phyloP scores from a whole-genome alignment of 2,888 invertebrate species.

The Metalampra italica region DNA sequence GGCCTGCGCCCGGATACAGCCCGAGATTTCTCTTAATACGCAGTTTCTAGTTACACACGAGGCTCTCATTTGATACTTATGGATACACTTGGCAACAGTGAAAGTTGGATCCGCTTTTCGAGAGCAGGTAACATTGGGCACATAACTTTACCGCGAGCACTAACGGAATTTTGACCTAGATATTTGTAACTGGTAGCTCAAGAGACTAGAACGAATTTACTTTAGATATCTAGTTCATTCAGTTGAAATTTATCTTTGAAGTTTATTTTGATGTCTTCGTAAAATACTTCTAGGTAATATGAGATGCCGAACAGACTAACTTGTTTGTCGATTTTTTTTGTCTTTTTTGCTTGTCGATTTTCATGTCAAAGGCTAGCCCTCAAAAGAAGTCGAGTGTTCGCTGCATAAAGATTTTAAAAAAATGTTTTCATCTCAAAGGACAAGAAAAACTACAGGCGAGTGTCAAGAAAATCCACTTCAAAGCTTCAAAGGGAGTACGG shows the following conservation, averaged over 20 bases:
- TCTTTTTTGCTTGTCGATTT: conserved; percentile 21
- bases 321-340: background rate
- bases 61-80: conserved; percentile 41
- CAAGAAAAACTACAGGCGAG: conserved; percentile 48
- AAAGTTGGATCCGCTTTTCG: conserved; percentile 37
- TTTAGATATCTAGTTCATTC: background rate
- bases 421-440: conserved; percentile 55
- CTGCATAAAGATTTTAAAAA: conserved; percentile 24
- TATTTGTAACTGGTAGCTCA: conserved; percentile 9
- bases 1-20: conserved; percentile 56
- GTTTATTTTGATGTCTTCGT: background rate
- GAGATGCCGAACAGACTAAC: conserved; percentile 4
- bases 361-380: conserved; percentile 34
- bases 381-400: conserved; percentile 16
- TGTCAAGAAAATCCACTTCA: conserved; percentile 57
- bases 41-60: conserved; percentile 52
- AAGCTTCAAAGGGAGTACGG: conserved; percentile 62
- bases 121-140: conserved; percentile 25
- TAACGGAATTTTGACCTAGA: conserved; percentile 32
- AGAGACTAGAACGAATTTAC: background rate
- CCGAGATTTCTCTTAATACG: conserved; percentile 58
- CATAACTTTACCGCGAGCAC: conserved; percentile 20
- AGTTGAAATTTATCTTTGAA: background rate
- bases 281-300: background rate
- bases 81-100: conserved; percentile 29